Evolutionary conservation across 2,113 vertebrate genomes (phyloP).

Genomic region (Furnarius figulus): DNA sequence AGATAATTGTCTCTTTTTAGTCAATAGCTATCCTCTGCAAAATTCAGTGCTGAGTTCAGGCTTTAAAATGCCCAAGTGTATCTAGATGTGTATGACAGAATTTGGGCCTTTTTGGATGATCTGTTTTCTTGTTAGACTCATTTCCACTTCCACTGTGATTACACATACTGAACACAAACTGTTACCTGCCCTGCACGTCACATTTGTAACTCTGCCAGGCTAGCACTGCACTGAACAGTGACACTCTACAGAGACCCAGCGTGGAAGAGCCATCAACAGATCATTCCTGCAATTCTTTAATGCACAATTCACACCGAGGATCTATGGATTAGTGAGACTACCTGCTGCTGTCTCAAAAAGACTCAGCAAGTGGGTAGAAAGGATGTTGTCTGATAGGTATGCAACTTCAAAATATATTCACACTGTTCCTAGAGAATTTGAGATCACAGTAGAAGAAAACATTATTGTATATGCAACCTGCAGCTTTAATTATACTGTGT

Average conservation of each 20-base stretch:
- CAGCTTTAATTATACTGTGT: conserved; percentile 39
- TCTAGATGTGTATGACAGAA: not conserved
- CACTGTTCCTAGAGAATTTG: conserved; percentile 6
- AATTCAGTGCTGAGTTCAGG: not conserved
- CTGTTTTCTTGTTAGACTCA: not conserved
- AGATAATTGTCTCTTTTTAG: not conserved
- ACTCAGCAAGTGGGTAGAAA: not conserved
- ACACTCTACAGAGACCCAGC: not conserved
- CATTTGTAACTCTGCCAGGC: not conserved
- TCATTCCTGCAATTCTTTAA: not conserved
- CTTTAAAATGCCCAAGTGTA: not conserved
- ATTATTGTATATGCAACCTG: conserved; percentile 15
- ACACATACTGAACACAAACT: not conserved
- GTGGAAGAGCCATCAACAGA: rapidly evolving
- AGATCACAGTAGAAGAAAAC: conserved; percentile 3
- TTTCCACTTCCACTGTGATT: not conserved
- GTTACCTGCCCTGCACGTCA: rapidly evolving
- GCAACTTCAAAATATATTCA: not conserved
- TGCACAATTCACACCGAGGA: not conserved
- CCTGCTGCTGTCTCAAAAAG: conserved; percentile 1
- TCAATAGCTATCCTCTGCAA: not conserved
- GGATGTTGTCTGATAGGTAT: not conserved
- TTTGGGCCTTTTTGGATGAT: not conserved
- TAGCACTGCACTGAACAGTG: not conserved
- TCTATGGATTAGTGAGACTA: not conserved